Conservation (phyloP, 2,888 invertebrate species). For the Hylaea fasciaria region DNA sequence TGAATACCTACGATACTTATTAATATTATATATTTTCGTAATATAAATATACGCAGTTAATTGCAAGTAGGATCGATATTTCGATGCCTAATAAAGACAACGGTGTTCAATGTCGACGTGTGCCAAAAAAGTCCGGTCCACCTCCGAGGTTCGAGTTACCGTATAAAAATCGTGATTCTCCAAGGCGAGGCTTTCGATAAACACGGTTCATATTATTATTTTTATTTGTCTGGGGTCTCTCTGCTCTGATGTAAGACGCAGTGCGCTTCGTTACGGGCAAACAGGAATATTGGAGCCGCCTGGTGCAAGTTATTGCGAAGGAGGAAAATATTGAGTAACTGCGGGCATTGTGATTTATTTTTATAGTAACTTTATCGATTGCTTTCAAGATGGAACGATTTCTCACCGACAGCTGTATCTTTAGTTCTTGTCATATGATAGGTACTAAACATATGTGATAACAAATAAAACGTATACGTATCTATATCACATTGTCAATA, state of each 20-base stretch:
- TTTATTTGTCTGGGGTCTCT: no score
- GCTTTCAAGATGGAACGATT: neutral
- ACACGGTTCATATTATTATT: conserved; percentile 64
- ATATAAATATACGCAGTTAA: conserved; percentile 46
- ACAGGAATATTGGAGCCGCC: conserved; percentile 41
- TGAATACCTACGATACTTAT: no score
- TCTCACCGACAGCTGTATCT: neutral
- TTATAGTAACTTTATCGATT: conserved; percentile 1
- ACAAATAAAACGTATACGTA: no score
- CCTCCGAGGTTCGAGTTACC: conserved; percentile 50
- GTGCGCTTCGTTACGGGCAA: conserved; percentile 49
- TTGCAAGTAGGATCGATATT: conserved; percentile 46
- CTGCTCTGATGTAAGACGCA: conserved; percentile 48
- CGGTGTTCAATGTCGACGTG: conserved; percentile 64
- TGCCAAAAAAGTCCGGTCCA: conserved; percentile 65
- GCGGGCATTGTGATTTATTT: neutral
- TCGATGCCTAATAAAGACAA: conserved; percentile 60
- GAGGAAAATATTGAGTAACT: conserved; percentile 18
- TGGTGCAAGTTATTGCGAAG: conserved; percentile 10
- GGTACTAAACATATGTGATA: no score
- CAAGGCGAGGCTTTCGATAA: conserved; percentile 65
- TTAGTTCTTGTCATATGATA: neutral
- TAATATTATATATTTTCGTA: conserved; percentile 10
- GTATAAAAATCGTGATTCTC: conserved; percentile 62
- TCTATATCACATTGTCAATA: neutral